These are phyloP conservation scores for Latrodectus geometricus DNA, from an alignment of 1,140 invertebrate species.

Conservation along the genomic window DNA sequence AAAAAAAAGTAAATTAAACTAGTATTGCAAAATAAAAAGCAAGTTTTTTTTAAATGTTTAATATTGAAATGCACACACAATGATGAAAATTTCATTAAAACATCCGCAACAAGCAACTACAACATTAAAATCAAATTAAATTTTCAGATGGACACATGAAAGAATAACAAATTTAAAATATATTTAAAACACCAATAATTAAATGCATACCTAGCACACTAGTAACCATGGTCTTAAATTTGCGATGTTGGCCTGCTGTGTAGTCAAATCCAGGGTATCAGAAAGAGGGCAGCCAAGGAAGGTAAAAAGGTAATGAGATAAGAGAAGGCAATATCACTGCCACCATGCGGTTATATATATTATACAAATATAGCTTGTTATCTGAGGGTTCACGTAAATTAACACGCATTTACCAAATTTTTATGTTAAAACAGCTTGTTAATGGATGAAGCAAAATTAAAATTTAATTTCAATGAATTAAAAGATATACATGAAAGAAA, in stretches of 20 bases:
- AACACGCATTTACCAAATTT: not conserved
- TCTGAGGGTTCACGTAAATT: not conserved
- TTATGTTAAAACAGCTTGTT: not conserved
- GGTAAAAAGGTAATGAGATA: not conserved
- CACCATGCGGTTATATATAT: not conserved
- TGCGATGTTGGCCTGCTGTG: constrained; percentile 86
- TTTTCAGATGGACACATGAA: too few species aligned
- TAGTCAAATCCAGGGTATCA: constrained; percentile 30
- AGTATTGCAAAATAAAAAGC: too few species aligned
- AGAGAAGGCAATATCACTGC: constrained; percentile 1
- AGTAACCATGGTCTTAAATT: constrained; percentile 97
- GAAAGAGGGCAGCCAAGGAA: constrained; percentile 28
- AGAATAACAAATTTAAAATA: too few species aligned
- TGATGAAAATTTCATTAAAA: too few species aligned
- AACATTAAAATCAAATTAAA: too few species aligned
- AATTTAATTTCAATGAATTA: too few species aligned
- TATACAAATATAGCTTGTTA: not conserved
- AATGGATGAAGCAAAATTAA: too few species aligned
- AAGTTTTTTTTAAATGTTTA: too few species aligned
- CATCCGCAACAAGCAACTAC: too few species aligned
- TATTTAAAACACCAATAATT: not conserved
- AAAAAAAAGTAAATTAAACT: too few species aligned
- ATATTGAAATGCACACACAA: too few species aligned
- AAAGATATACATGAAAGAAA: too few species aligned
- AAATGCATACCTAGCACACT: constrained; percentile 91